Evolutionary conservation across 2,797 vertebrate species (phyloP).

Genomic region (Pterois miles): DNA sequence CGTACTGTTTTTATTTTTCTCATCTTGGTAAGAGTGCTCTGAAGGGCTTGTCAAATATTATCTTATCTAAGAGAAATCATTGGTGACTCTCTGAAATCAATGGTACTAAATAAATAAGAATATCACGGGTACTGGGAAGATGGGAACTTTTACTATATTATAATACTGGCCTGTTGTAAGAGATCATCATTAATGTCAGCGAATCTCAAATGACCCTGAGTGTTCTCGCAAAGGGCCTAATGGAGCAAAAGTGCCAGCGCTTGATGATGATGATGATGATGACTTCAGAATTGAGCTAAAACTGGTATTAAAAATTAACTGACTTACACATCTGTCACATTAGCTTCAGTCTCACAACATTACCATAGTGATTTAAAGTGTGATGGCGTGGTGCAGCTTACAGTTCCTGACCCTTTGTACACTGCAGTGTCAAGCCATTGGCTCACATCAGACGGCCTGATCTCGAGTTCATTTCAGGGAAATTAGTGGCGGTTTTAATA

Average conservation of each 20-base stretch:
- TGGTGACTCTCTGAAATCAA: neutral
- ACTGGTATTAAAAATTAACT: slow-evolving; percentile 75
- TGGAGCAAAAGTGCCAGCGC: slow-evolving; percentile 68
- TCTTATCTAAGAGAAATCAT: neutral
- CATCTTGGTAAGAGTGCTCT: neutral
- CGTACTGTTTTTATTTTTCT: neutral
- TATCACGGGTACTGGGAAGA: neutral
- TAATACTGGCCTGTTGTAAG: slow-evolving; percentile 30
- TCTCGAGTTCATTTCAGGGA: slow-evolving; percentile 67
- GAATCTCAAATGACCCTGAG: slow-evolving; percentile 67
- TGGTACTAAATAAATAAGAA: neutral
- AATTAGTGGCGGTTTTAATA: slow-evolving; percentile 75
- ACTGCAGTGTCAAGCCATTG: slow-evolving; percentile 53
- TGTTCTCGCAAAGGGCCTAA: slow-evolving; percentile 67
- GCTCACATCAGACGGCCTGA: slow-evolving; percentile 62
- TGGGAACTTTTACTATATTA: no score
- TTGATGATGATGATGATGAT: slow-evolving; percentile 75
- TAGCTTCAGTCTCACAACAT: slow-evolving; percentile 74
- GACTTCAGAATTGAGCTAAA: slow-evolving; percentile 74
- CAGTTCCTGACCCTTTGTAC: slow-evolving; percentile 65
- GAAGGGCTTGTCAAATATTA: no score
- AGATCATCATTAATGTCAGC: slow-evolving; percentile 58
- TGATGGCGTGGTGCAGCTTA: slow-evolving; percentile 52
- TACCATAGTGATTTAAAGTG: slow-evolving; percentile 69
- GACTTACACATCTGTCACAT: slow-evolving; percentile 76